Percentiles rank a stretch among this genome's conserved stretches.
Evolutionary conservation across 2,888 invertebrate genomes (phyloP).

Genomic region (Leptothorax acervorum): DNA sequence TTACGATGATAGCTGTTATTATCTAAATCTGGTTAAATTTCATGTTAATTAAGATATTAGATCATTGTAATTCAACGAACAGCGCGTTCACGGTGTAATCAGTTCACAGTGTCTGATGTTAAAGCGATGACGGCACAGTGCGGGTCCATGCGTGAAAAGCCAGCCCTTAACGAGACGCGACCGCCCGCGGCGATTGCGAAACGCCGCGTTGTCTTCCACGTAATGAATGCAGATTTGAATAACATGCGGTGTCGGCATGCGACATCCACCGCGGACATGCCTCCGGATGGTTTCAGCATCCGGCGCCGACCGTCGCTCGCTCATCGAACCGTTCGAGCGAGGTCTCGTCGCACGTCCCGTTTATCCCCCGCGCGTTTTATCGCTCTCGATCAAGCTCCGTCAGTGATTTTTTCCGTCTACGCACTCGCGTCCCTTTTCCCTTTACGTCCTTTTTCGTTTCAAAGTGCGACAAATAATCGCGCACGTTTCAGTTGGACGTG

Average conservation of each 20-base stretch:
- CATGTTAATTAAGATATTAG: constrained; percentile 13
- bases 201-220: constrained; percentile 63
- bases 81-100: neutral
- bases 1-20: neutral
- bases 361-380: constrained; percentile 23
- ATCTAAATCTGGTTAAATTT: constrained; percentile 1
- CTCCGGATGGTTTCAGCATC: constrained; percentile 39
- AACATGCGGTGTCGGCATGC: constrained; percentile 62
- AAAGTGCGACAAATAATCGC: neutral
- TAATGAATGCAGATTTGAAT: constrained; percentile 73
- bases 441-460: neutral
- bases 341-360: neutral
- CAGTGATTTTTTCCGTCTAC: constrained; percentile 12
- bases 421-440: neutral
- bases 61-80: constrained; percentile 8
- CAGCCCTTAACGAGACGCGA: constrained; percentile 67
- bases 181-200: constrained; percentile 64
- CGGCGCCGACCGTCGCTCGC: neutral
- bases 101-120: constrained; percentile 24
- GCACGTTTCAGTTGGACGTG: constrained; percentile 14
- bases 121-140: neutral
- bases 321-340: constrained; percentile 38
- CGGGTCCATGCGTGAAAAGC: constrained; percentile 23
- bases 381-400: constrained; percentile 25
- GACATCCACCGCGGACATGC: constrained; percentile 60